Base-by-base conservation (phyloP, 2,797 vertebrate genomes). In the Pogoniulus pusillus region DNA sequence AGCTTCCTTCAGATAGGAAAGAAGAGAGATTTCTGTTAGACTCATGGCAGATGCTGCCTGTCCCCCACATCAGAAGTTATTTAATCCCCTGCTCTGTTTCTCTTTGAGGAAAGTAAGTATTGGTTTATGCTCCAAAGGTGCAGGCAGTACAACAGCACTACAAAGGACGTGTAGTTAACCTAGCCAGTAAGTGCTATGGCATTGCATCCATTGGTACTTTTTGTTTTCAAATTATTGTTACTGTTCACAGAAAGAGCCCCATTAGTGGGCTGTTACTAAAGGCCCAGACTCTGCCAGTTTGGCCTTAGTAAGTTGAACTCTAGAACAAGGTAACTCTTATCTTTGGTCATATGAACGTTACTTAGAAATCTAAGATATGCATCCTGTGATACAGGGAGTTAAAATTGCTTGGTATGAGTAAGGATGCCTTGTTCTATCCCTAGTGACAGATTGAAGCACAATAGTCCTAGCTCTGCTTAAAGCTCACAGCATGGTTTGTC, bases 401-500 rank as follows among this genome's bases (percentile, higher is more conserved):
- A 83, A 72, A 81, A 65, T 59, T 47, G 16, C 66, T 74, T 62
- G 22, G 66, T 60, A 27, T 55, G 30, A 76, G 13, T 54, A 64
- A 58, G n/a, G 62, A 34, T 58, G 54, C 41, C 57, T 73, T 68
- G 26, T 74, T 87, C 74, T 29, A 45, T 18, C 29, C 35, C 34
- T 58, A 39, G 17, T 37, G 82, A 86, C 53, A 92, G 68, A 82
- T 5, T 41, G 58, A 77, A 90, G 58, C 23, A 53, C 62, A 85
- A 59, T 26, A 85, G 49, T 77, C n/a, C 6, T 49, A 74, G 29
- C 41, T 88, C 69, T 76, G 22, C 6, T 43, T 91, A 76, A 76
- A 85, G 59, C 35, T 96, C 74, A 92, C 53, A 63, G 62, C 43
- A 32, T 62, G 26, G 39, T 81, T 90, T 95, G 27, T 87, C 91